Conservation (phyloP, 2,888 invertebrate species). For the Brachyptera risi region DNA sequence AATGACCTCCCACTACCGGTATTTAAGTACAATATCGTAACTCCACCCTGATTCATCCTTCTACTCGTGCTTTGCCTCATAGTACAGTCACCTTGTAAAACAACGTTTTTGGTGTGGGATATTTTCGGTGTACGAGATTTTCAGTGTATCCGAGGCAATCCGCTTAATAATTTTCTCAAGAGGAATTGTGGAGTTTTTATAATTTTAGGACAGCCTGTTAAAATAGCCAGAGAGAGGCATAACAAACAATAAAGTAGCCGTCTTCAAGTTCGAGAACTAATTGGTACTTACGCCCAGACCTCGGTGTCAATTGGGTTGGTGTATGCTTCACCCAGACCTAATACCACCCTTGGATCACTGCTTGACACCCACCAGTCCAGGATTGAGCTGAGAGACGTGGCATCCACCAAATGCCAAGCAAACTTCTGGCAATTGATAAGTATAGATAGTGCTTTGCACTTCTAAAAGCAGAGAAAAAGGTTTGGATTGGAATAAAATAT, state of each 20-base stretch:
- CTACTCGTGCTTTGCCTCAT: too few species aligned
- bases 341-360: slow-evolving; percentile 63
- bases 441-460: slow-evolving; percentile 47
- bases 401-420: slow-evolving; percentile 62
- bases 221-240: background rate
- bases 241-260: too few species aligned
- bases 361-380: slow-evolving; percentile 72
- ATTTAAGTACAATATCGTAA: too few species aligned
- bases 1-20: too few species aligned
- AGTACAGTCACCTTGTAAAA: too few species aligned
- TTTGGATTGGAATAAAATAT: too few species aligned
- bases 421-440: slow-evolving; percentile 58
- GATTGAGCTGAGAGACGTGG: slow-evolving; percentile 57
- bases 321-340: slow-evolving; percentile 45
- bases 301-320: slow-evolving; percentile 35
- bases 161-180: too few species aligned
- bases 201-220: background rate
- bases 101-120: too few species aligned
- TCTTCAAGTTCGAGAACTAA: background rate
- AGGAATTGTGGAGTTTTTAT: background rate
- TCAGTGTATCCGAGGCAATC: too few species aligned
- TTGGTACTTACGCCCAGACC: slow-evolving; percentile 32
- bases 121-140: too few species aligned
- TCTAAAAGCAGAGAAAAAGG: slow-evolving; percentile 39
- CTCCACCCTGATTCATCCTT: too few species aligned